A percentile compares a stretch with the other conserved stretches of the same genome.
These are phyloP conservation scores for Endotricha flammealis DNA, from an alignment of 2,888 invertebrate species.

Conservation along the genomic window DNA sequence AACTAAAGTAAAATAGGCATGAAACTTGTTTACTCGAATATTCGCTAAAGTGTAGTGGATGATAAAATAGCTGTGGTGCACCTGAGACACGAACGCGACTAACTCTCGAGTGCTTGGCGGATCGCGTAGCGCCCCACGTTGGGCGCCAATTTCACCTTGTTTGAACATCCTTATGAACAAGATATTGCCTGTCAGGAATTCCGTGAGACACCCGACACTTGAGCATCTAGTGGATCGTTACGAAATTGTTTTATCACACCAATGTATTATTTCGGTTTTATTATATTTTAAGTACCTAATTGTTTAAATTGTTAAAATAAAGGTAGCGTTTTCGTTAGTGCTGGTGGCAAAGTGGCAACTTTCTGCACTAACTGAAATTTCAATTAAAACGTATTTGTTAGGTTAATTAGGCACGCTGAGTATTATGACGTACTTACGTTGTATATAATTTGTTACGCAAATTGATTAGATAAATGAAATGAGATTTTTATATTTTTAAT, in stretches of 20 bases:
- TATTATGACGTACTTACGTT: no score
- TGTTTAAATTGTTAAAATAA: no score
- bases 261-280: constrained; percentile 14
- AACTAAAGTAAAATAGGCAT: constrained; percentile 51
- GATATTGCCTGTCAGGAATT: constrained; percentile 48
- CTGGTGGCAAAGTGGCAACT: no score
- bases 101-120: constrained; percentile 40
- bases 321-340: no score
- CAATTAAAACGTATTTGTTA: no score
- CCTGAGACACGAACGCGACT: constrained; percentile 50
- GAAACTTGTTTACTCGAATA: constrained; percentile 54
- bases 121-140: constrained; percentile 38
- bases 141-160: constrained; percentile 57
- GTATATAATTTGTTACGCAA: no score
- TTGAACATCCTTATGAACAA: constrained; percentile 46
- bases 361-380: no score
- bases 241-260: constrained; percentile 26
- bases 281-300: background rate
- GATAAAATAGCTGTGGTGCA: constrained; percentile 60
- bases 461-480: no score
- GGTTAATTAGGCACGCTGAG: no score
- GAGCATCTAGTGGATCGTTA: constrained; percentile 31
- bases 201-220: constrained; percentile 39
- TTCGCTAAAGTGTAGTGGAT: constrained; percentile 55
- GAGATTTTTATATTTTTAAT: no score